Evolutionary conservation across 2,113 vertebrate genomes (phyloP), one percentile per base, ranked within the genome.

Genomic region (Paralichthys olivaceus): DNA sequence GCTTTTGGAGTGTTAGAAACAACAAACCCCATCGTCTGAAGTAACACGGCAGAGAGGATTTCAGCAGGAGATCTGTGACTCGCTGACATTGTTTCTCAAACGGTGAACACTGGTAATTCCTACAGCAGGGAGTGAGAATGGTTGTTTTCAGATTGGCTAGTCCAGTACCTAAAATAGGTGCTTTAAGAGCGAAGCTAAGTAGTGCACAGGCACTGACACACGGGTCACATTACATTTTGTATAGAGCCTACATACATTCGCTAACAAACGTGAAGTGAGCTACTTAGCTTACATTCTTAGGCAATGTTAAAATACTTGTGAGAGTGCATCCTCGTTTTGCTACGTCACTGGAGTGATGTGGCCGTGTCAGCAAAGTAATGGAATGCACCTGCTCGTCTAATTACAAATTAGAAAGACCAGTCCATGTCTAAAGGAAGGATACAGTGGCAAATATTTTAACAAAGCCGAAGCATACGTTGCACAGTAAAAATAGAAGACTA

Each of bases 401-500:
- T 58, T 60, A 55, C 22, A 69, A 67, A 70, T 23, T 37, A 34
- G 4, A 69, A 65, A 68, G 29, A 76, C 55, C 64, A 53, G 43
- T 7, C 63, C 23, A 34, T 1, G 49, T 73, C n/a, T 72, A 79
- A 68, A 75, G 53, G 37, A 67, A 83, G 77, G 81, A 77, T 77
- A 83, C 75, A 62, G 77, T 93, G 92, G 92, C 93, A 94, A 95
- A 93, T 87, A 82, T 61, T 89, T 90, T 72, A 86, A 85, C 88
- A 86, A 79, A 84, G 81, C 89, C 85, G 78, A 12, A n/a, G 83
- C 62, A 77, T 79, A 90, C 88, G 81, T 89, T 88, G 80, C 96
- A 95, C 96, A 89, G 91, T 95, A 95, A 95, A 89, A 87, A 95
- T 54, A 96, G 90, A 94, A 77, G 64, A 86, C 69, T 53, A 73